phyloP scores from a whole-genome alignment of 2,888 invertebrate species.

The Drosophila mercatorum region DNA sequence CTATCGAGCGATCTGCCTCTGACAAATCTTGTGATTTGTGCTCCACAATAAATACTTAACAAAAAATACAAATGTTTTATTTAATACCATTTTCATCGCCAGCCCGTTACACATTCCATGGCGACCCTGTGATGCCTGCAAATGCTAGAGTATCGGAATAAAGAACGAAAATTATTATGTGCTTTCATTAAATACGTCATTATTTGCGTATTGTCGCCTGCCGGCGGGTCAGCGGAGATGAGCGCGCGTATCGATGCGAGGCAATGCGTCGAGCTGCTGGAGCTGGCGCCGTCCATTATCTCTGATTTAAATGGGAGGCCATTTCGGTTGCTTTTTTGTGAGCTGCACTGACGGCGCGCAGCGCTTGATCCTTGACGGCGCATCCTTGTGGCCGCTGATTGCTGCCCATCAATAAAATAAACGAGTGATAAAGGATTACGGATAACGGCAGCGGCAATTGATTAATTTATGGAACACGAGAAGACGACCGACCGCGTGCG shows the following conservation, averaged over 20 bases:
- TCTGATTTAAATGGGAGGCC: slow-evolving; percentile 48
- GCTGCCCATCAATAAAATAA: slow-evolving; percentile 64
- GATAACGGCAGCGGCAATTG: slow-evolving; percentile 51
- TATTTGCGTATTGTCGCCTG: slow-evolving; percentile 69
- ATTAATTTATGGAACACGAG: slow-evolving; percentile 68
- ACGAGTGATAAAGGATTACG: slow-evolving; percentile 58
- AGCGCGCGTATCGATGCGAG: slow-evolving; percentile 7
- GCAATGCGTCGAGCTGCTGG: slow-evolving; percentile 10
- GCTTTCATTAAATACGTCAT: slow-evolving; percentile 72
- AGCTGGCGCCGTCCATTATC: slow-evolving; percentile 44
- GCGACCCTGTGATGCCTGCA: neutral
- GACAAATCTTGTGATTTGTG: too few species aligned
- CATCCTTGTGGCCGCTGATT: slow-evolving; percentile 48
- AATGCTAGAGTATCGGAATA: neutral
- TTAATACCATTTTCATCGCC: neutral
- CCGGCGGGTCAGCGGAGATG: neutral
- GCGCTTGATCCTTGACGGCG: slow-evolving; percentile 26
- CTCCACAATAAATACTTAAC: too few species aligned
- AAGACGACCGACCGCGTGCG: slow-evolving; percentile 40
- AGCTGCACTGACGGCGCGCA: slow-evolving; percentile 1
- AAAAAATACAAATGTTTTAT: too few species aligned
- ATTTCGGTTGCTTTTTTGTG: slow-evolving; percentile 21
- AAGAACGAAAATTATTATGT: slow-evolving; percentile 44
- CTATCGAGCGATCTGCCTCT: too few species aligned
- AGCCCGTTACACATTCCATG: neutral